Evolutionary conservation across 2,113 vertebrate genomes (phyloP).

Genomic region (Clarias macrocephalus): DNA sequence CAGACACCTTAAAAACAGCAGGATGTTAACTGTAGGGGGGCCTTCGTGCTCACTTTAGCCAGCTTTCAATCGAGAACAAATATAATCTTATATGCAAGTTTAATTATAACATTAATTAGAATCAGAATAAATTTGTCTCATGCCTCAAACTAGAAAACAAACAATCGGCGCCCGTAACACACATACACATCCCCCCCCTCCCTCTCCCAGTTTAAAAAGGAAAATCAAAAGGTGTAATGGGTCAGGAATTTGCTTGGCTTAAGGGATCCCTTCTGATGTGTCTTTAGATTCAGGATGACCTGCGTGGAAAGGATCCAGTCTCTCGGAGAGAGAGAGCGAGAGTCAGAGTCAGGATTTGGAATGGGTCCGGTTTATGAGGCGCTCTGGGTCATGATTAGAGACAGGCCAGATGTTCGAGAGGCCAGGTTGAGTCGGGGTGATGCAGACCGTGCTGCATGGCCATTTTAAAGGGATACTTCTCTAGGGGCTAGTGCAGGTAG

Average conservation of each 20-base stretch:
- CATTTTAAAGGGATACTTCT: conserved; percentile 35
- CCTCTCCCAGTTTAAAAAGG: conserved; percentile 67
- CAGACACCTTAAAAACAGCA: conserved; percentile 59
- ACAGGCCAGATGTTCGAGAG: conserved; percentile 7
- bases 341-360: conserved; percentile 29
- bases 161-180: conserved; percentile 80
- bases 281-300: conserved; percentile 46
- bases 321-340: conserved; percentile 18
- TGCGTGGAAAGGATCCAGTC: conserved; percentile 47
- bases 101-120: conserved; percentile 71
- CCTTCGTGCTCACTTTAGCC: conserved; percentile 68
- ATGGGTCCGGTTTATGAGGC: conserved; percentile 38
- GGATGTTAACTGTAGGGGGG: conserved; percentile 63
- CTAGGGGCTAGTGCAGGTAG: conserved; percentile 86
- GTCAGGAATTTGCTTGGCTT: conserved; percentile 55
- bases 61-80: conserved; percentile 72
- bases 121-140: conserved; percentile 83
- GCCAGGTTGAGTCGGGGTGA: conserved; percentile 35
- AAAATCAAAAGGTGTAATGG: conserved; percentile 51
- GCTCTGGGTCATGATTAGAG: conserved; percentile 36
- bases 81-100: conserved; percentile 76
- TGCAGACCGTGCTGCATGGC: conserved; percentile 25
- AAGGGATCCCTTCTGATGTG: conserved; percentile 49
- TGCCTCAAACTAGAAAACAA: conserved; percentile 90
- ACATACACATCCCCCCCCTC: conserved; percentile 61